Evolutionary conservation across 2,888 invertebrate genomes (phyloP), one percentile per base, ranked within the genome.

Genomic region (Teleiodes luculella): DNA sequence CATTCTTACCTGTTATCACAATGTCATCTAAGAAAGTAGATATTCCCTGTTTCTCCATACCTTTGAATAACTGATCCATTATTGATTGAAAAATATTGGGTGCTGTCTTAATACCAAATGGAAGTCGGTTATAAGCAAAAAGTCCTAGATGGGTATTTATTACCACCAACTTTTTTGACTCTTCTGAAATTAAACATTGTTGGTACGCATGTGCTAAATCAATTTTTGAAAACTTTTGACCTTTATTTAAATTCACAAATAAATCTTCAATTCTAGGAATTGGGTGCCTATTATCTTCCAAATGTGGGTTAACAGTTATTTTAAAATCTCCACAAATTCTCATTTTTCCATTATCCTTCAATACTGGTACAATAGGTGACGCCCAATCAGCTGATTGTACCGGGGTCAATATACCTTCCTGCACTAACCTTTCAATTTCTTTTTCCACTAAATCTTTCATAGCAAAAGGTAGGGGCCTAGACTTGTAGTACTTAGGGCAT

Each of bases 101-200:
- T 6, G 28, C 39, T 20, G 28, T 37, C 13, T 11, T 14, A 7
- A 50, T 6, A 8, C 50, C 50, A 28, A 39, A 50, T 2, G 30
- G 28, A 14, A 39, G 13, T 3, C 50, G 20, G n/a, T 24, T 37
- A 39, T 50, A 50, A 7, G 4, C 28, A n/a, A 37, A 50, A 28
- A 28, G 13, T 3, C 50, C 50, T 30, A 13, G 2, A 13, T 50
- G 50, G 8, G 50, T 39, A 57, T 60, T 61, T 60, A 60, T 65
- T 64, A 55, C 57, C 54, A 54, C 28, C 30, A 53, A 56, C 35
- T 55, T 35, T 46, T 52, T 11, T 43, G 43, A 43, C 8, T 24
- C 20, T 1, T 43, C 43, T 5, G 2, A 3, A 2, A 37, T 4
- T 37, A 37, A 37, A 14, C 2, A 37, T 14, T 37, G 37, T 2